Evolutionary conservation across 2,888 invertebrate species (phyloP).

Genomic region (Scaptomyza cyrtandrae): DNA sequence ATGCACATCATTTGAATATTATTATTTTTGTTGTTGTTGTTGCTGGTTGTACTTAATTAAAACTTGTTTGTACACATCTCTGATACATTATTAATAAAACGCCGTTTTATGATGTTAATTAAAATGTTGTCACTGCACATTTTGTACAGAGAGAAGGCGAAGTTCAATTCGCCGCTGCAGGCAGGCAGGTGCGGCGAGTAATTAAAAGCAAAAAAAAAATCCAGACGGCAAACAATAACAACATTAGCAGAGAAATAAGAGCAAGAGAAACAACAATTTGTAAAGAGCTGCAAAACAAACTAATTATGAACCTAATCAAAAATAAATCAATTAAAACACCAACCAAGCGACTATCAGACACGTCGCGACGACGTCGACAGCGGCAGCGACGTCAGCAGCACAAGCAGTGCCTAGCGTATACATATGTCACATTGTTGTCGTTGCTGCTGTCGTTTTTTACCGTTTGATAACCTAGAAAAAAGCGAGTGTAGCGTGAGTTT

Average conservation of each 20-base stretch:
- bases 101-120: constrained; percentile 41
- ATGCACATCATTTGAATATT: constrained; percentile 53
- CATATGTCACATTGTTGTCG: constrained; percentile 33
- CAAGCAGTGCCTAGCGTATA: background rate
- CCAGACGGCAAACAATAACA: constrained; percentile 5
- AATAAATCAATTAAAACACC: constrained; percentile 67
- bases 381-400: constrained; percentile 31
- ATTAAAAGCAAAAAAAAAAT: constrained; percentile 2
- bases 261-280: constrained; percentile 21
- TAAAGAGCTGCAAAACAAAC: constrained; percentile 45
- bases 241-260: background rate
- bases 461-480: constrained; percentile 77
- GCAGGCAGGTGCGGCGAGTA: constrained; percentile 27
- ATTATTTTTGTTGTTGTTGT: constrained; percentile 35
- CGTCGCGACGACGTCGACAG: constrained; percentile 25
- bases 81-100: constrained; percentile 15
- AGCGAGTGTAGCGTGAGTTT: constrained; percentile 41
- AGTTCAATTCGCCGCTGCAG: constrained; percentile 22
- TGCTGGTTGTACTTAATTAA: constrained; percentile 12
- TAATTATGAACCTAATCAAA: constrained; percentile 64
- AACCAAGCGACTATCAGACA: constrained; percentile 28
- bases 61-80: constrained; percentile 50
- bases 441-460: constrained; percentile 48
- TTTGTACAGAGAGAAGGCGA: background rate
- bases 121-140: constrained; percentile 18